Evolutionary conservation across 2,888 invertebrate species (phyloP).

Genomic region (Tachina grossa): DNA sequence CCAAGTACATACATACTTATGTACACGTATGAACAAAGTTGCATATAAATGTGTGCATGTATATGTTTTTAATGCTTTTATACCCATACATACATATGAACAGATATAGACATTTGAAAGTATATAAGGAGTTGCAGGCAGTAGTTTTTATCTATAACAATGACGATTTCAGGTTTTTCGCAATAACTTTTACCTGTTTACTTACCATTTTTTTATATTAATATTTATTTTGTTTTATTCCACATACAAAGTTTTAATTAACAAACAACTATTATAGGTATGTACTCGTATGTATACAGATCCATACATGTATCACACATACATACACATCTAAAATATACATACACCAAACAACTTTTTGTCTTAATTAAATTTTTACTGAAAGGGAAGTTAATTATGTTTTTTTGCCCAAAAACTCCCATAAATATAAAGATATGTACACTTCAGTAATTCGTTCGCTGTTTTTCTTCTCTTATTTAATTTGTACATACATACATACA

Average conservation of each 20-base stretch:
- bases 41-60: not conserved
- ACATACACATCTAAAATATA: too few species aligned
- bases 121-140: constrained; percentile 64
- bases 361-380: constrained; percentile 35
- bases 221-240: constrained; percentile 43
- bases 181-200: constrained; percentile 66
- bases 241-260: constrained; percentile 54
- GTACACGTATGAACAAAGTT: too few species aligned
- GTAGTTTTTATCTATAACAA: constrained; percentile 60
- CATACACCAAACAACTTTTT: constrained; percentile 5
- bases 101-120: constrained; percentile 1
- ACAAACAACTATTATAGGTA: not conserved
- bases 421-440: constrained; percentile 11
- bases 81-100: not conserved
- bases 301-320: too few species aligned
- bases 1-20: not conserved
- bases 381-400: constrained; percentile 52
- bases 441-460: constrained; percentile 17
- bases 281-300: too few species aligned
- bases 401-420: constrained; percentile 24
- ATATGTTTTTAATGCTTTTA: not conserved
- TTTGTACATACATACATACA: constrained; percentile 6
- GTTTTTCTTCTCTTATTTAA: not conserved
- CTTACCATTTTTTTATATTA: constrained; percentile 12
- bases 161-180: constrained; percentile 61